Conservation (phyloP, 2,797 vertebrate genomes). For the Anguilla pacifica region DNA sequence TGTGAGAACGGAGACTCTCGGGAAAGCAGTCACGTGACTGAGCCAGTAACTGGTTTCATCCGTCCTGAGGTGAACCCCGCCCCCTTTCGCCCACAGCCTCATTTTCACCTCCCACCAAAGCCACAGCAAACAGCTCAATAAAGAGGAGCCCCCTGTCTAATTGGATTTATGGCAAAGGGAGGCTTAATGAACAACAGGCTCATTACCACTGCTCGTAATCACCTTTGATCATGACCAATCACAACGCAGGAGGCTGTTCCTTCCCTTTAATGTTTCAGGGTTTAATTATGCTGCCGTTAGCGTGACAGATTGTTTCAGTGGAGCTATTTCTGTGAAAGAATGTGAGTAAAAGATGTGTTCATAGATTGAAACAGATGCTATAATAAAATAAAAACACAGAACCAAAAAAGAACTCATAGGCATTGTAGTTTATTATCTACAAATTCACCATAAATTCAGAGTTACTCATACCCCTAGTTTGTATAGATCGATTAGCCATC, state of each 20-base stretch:
- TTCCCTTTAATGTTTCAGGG: background rate
- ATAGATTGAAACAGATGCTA: background rate
- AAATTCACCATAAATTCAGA: conserved; percentile 5
- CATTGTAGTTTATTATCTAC: background rate
- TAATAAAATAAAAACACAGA: background rate
- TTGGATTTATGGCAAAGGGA: conserved; percentile 62
- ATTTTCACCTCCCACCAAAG: conserved; percentile 44
- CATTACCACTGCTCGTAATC: conserved; percentile 67
- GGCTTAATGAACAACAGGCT: conserved; percentile 74
- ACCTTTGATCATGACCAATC: conserved; percentile 34
- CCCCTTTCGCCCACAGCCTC: background rate
- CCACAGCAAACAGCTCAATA: conserved; percentile 68
- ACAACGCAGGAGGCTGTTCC: background rate
- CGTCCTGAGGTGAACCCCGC: background rate
- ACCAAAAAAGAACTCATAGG: background rate
- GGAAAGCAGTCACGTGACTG: background rate
- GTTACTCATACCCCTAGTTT: background rate
- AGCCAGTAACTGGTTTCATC: background rate
- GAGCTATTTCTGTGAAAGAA: background rate
- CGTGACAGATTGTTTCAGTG: background rate
- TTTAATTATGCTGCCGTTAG: background rate
- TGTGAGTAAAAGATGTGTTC: background rate
- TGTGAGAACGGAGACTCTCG: background rate
- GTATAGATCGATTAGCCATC: background rate
- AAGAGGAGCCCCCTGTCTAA: conserved; percentile 62